Conservation (phyloP, 2,888 invertebrate genomes). For the Timema cristinae region DNA sequence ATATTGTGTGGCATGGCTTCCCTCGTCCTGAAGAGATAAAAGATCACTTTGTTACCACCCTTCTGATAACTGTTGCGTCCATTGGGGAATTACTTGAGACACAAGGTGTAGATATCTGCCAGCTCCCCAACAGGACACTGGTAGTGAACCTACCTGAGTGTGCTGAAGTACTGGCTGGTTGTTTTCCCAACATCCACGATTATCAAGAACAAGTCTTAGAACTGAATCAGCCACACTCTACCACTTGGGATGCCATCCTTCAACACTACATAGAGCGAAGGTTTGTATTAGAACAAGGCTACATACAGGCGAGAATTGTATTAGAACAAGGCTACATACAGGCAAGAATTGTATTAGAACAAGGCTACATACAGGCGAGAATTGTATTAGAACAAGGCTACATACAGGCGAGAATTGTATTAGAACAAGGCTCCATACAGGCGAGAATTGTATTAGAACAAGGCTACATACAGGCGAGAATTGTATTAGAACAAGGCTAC, state of each 20-base stretch:
- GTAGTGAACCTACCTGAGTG: conserved; percentile 3
- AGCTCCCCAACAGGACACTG: conserved; percentile 28
- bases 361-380: too few species aligned
- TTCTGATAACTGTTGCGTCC: conserved; percentile 40
- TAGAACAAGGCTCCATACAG: too few species aligned
- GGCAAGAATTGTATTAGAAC: too few species aligned
- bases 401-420: too few species aligned
- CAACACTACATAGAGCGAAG: conserved; percentile 34
- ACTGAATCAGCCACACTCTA: conserved; percentile 27
- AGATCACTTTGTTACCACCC: conserved; percentile 40
- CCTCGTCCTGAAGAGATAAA: conserved; percentile 44
- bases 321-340: too few species aligned
- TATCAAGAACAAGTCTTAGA: conserved; percentile 19
- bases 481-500: too few species aligned
- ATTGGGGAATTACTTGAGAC: conserved; percentile 36
- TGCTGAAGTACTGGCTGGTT: conserved; percentile 12
- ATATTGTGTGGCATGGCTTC: conserved; percentile 55
- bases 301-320: too few species aligned
- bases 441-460: too few species aligned
- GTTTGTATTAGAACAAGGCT: too few species aligned
- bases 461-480: too few species aligned
- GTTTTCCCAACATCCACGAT: conserved; percentile 32
- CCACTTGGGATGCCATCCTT: conserved; percentile 38
- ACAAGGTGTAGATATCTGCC: conserved; percentile 17
- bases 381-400: too few species aligned